Conservation (phyloP, 2,797 vertebrate species). For the Coregonus ussuriensis region DNA sequence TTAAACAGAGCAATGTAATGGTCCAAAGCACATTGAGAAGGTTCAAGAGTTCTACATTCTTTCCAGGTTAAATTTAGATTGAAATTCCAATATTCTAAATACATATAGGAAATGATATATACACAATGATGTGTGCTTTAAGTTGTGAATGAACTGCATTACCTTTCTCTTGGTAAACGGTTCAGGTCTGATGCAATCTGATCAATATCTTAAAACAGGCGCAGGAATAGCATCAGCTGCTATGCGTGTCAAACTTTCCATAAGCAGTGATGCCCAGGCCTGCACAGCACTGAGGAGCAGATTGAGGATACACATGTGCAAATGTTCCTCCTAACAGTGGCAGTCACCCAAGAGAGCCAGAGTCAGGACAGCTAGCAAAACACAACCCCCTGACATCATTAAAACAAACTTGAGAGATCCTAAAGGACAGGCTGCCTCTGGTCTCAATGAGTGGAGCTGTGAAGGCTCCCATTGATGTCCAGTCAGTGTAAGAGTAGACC, state of each 20-base stretch:
- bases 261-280: constrained; percentile 58
- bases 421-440: constrained; percentile 30
- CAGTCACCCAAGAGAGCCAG: constrained; percentile 55
- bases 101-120: background rate
- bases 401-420: constrained; percentile 32
- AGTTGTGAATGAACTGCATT: constrained; percentile 15
- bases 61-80: constrained; percentile 14
- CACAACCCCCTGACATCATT: constrained; percentile 34
- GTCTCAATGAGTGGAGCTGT: constrained; percentile 32
- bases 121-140: constrained; percentile 3
- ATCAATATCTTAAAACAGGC: constrained; percentile 50
- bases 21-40: background rate
- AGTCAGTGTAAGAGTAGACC: constrained; percentile 17
- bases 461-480: constrained; percentile 25
- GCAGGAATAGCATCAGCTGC: constrained; percentile 54
- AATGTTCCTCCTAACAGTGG: constrained; percentile 55
- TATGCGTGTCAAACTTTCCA: constrained; percentile 69
- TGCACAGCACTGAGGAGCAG: constrained; percentile 33
- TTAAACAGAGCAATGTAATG: constrained; percentile 7
- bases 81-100: constrained; percentile 1
- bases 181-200: constrained; percentile 46
- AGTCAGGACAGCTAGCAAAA: constrained; percentile 55
- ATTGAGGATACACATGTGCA: constrained; percentile 42
- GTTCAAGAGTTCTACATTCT: constrained; percentile 1
- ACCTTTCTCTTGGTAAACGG: constrained; percentile 30